Percentiles rank a stretch among this genome's conserved stretches.
Evolutionary conservation across 2,888 invertebrate species (phyloP).

Genomic region (Hydrotaea diabolus): DNA sequence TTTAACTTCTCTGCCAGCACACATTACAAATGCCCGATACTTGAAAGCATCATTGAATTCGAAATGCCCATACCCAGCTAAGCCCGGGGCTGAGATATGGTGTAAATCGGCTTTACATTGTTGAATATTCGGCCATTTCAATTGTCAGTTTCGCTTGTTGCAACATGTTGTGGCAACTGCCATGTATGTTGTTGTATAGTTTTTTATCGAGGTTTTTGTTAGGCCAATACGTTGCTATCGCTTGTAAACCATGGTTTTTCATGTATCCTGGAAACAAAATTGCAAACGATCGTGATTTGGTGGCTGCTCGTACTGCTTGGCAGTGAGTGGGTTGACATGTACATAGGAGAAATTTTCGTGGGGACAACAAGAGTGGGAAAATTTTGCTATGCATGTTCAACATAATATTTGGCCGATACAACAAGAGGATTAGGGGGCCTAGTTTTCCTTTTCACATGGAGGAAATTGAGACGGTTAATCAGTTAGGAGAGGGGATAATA

Average conservation of each 20-base stretch:
- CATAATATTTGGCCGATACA: too few relatives aligned
- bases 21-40: not conserved
- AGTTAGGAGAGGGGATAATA: too few relatives aligned
- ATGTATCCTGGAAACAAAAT: constrained; percentile 17
- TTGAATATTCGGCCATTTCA: not conserved
- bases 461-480: too few relatives aligned
- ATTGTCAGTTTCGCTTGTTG: constrained; percentile 15
- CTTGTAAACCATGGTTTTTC: constrained; percentile 13
- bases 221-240: not conserved
- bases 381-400: too few relatives aligned
- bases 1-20: not conserved
- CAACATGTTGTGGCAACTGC: not conserved
- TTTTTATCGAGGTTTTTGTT: not conserved
- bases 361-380: not conserved
- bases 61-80: not conserved
- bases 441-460: too few relatives aligned
- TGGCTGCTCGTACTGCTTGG: not conserved
- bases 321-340: not conserved
- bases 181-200: not conserved
- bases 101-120: constrained; percentile 27
- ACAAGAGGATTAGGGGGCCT: too few relatives aligned
- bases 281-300: constrained; percentile 26
- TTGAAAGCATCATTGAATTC: constrained; percentile 36
- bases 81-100: not conserved
- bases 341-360: not conserved